These are phyloP conservation scores for Cavia aperea DNA, from an alignment of 2,113 vertebrate genomes.

Conservation along the genomic window DNA sequence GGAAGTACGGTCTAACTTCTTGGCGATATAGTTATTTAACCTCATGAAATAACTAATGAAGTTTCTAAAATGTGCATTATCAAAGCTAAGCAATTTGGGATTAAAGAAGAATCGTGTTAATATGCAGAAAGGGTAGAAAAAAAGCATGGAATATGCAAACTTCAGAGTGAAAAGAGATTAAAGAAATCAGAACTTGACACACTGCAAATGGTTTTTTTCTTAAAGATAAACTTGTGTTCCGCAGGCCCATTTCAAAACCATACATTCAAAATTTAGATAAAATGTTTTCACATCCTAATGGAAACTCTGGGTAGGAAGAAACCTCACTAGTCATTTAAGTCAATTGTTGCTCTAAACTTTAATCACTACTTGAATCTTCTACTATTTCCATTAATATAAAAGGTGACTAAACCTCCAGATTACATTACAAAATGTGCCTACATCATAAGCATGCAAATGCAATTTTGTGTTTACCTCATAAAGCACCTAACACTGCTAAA, in stretches of 20 bases:
- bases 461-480: background rate
- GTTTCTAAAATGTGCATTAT: conserved; percentile 32
- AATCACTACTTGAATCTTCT: background rate
- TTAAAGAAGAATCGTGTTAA: background rate
- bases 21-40: conserved; percentile 28
- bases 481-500: background rate
- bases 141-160: background rate
- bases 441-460: background rate
- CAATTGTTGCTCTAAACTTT: background rate
- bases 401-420: background rate
- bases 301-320: background rate
- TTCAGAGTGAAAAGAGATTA: background rate
- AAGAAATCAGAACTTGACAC: background rate
- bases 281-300: background rate
- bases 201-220: background rate
- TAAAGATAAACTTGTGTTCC: background rate
- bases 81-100: conserved; percentile 17
- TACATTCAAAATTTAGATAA: conserved; percentile 9
- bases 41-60: conserved; percentile 16
- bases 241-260: background rate
- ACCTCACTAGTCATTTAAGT: background rate
- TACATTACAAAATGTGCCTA: background rate
- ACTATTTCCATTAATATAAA: background rate
- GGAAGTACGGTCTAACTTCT: background rate
- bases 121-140: background rate